Evolutionary conservation across 2,113 vertebrate genomes (phyloP).

Genomic region (Saimiri boliviensis): DNA sequence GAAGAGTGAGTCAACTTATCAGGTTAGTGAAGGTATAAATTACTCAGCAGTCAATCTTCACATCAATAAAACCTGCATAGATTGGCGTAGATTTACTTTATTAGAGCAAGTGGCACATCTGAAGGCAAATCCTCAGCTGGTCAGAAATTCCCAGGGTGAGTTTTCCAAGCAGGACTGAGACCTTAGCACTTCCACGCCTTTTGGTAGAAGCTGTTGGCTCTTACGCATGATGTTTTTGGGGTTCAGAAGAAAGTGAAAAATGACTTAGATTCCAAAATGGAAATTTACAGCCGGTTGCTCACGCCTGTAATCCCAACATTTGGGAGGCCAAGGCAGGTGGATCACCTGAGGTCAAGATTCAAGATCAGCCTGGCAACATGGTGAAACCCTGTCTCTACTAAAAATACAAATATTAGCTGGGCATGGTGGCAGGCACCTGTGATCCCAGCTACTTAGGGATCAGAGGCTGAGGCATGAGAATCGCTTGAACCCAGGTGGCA

Average conservation of each 20-base stretch:
- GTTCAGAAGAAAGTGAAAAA: conserved; percentile 14
- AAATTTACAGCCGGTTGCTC: background rate
- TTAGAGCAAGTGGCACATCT: background rate
- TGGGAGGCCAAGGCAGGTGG: no score
- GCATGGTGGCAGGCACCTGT: no score
- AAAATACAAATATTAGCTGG: no score
- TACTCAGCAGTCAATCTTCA: background rate
- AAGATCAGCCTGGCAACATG: no score
- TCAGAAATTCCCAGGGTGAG: background rate
- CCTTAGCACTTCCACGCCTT: background rate
- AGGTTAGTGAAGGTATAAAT: background rate
- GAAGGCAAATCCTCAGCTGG: background rate
- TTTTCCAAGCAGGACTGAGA: background rate
- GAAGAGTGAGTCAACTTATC: background rate
- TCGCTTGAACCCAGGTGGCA: no score
- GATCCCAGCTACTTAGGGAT: no score
- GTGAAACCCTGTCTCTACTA: no score
- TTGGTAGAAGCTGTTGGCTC: background rate
- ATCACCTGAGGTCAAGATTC: no score
- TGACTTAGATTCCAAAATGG: background rate
- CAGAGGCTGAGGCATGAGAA: no score
- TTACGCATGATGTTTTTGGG: background rate
- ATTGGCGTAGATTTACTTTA: background rate
- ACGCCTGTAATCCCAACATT: no score
- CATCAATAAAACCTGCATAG: background rate